phyloP scores from a whole-genome alignment of 2,113 vertebrate genomes.

The Sylvietta virens region DNA sequence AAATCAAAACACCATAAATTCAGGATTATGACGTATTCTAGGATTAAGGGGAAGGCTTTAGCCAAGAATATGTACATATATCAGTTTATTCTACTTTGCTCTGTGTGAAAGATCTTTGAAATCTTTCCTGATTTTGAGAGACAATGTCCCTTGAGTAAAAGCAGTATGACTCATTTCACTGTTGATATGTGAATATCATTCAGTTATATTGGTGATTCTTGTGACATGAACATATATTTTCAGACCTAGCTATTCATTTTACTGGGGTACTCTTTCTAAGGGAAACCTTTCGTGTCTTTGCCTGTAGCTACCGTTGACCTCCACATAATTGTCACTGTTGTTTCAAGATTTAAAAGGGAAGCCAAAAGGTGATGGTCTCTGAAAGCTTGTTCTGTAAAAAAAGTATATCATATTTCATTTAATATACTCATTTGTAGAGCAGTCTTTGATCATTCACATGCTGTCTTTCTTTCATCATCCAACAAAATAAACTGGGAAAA shows the following conservation, averaged over 20 bases:
- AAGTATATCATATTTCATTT: background rate
- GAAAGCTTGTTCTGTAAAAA: background rate
- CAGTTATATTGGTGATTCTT: background rate
- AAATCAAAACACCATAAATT: conserved; percentile 18
- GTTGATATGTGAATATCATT: background rate
- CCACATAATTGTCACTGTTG: background rate
- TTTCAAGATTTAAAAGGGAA: conserved; percentile 15
- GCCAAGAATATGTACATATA: background rate
- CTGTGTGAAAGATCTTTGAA: background rate
- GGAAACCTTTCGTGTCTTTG: conserved; percentile 18
- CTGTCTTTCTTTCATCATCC: background rate
- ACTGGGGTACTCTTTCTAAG: background rate
- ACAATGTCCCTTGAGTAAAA: background rate
- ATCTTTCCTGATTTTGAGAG: background rate
- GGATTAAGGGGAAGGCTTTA: background rate
- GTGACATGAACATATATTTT: background rate
- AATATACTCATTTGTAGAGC: background rate
- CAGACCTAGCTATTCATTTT: background rate
- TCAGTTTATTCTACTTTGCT: background rate
- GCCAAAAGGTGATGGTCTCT: background rate
- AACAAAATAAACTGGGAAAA: background rate
- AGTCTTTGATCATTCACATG: background rate
- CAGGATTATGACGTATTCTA: background rate
- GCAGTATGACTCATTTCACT: background rate
- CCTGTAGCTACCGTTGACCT: conserved; percentile 7